phyloP scores from a whole-genome alignment of 2,888 invertebrate species.

The Dolichopus griseipennis region DNA sequence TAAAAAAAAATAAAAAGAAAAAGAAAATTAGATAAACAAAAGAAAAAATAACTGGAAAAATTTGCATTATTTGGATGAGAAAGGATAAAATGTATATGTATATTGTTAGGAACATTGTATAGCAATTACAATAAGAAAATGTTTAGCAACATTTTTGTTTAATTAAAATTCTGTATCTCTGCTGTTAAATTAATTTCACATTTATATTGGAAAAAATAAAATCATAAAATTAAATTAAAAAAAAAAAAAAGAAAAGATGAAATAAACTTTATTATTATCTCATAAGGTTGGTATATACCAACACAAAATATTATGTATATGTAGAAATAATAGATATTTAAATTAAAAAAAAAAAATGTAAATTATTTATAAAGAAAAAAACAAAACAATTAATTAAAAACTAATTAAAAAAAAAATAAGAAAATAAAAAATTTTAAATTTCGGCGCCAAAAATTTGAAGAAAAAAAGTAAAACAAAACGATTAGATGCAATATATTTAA shows the following conservation, averaged over 20 bases:
- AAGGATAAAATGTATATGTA: too few relatives aligned
- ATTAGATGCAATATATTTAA: not conserved
- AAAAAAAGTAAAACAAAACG: not conserved
- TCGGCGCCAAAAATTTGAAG: not conserved
- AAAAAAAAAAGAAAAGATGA: not conserved
- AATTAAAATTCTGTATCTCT: not conserved
- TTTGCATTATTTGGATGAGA: too few relatives aligned
- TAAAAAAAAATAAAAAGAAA: too few relatives aligned
- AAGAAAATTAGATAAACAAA: too few relatives aligned
- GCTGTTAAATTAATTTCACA: not conserved
- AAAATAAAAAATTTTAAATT: not conserved
- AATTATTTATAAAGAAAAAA: not conserved
- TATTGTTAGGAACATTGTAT: not conserved
- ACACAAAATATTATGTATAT: not conserved
- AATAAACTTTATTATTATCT: not conserved
- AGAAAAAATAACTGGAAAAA: too few relatives aligned
- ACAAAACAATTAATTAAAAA: not conserved
- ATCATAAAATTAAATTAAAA: too few relatives aligned
- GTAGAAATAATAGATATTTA: not conserved
- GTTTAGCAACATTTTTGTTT: not conserved
- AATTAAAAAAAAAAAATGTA: not conserved
- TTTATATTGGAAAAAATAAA: too few relatives aligned
- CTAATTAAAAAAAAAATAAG: too few relatives aligned
- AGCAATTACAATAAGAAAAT: not conserved
- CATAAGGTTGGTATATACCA: constrained; percentile 2